Evolutionary conservation across 2,113 vertebrate species (phyloP).

Genomic region (Menura novaehollandiae): DNA sequence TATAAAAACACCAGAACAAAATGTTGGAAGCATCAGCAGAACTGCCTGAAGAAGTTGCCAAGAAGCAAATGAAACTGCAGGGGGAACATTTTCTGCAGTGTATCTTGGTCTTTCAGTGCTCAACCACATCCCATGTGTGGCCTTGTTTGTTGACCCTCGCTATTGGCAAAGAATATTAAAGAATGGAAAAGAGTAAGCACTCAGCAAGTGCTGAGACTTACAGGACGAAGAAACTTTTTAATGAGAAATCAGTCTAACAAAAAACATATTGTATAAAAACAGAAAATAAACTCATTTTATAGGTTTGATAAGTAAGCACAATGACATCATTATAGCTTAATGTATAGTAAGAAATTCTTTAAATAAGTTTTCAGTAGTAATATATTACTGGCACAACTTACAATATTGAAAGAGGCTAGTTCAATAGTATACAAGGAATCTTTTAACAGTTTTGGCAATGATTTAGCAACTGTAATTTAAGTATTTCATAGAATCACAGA

Average conservation of each 20-base stretch:
- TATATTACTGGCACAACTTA: neutral
- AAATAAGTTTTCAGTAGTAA: neutral
- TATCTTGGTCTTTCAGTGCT: neutral
- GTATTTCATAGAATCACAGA: neutral
- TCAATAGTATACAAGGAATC: neutral
- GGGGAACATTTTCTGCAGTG: neutral
- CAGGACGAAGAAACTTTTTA: neutral
- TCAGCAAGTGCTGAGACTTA: neutral
- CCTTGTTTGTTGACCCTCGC: neutral
- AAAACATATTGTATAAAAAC: neutral
- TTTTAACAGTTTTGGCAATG: neutral
- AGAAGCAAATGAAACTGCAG: neutral
- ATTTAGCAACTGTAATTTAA: neutral
- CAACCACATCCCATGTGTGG: neutral
- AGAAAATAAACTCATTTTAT: neutral
- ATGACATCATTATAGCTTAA: neutral
- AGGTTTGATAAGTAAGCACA: neutral
- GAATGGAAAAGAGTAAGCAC: neutral
- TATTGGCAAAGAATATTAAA: neutral
- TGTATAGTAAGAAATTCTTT: neutral
- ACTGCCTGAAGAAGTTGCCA: neutral
- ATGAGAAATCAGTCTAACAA: neutral
- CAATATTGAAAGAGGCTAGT: neutral
- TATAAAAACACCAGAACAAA: neutral
- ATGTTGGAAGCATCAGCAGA: neutral